Conservation (phyloP, 2,888 invertebrate species). For the Smittia aterrima region DNA sequence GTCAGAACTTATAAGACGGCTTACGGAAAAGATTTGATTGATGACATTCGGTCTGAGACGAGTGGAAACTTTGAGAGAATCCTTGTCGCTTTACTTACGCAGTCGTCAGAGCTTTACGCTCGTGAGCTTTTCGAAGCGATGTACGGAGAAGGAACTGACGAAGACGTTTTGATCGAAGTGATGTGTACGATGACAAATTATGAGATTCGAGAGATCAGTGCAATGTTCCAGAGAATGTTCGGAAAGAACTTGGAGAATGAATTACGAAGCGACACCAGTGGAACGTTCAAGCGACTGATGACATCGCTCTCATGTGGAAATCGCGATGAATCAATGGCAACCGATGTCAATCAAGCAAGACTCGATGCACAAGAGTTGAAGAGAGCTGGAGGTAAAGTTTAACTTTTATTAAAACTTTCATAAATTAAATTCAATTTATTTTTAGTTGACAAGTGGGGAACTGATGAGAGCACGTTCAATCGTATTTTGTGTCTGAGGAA, state of each 20-base stretch:
- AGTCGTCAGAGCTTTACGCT: constrained; percentile 79
- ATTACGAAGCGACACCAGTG: constrained; percentile 83
- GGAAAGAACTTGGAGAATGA: constrained; percentile 77
- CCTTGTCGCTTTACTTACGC: constrained; percentile 79
- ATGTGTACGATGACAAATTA: constrained; percentile 83
- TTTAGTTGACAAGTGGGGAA: constrained; percentile 74
- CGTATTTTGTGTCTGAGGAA: constrained; percentile 77
- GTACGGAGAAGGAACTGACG: constrained; percentile 78
- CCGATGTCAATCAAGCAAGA: constrained; percentile 69
- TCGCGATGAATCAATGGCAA: constrained; percentile 66
- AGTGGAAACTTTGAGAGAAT: constrained; percentile 85
- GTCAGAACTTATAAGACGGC: constrained; percentile 56
- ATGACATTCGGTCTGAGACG: constrained; percentile 83
- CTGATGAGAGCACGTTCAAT: constrained; percentile 85
- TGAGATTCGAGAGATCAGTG: constrained; percentile 76
- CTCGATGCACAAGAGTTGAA: constrained; percentile 73
- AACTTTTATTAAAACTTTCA: constrained; percentile 73
- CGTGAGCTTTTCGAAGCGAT: constrained; percentile 81
- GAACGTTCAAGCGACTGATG: constrained; percentile 85
- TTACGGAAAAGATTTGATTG: constrained; percentile 66
- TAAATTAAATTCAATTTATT: constrained; percentile 72
- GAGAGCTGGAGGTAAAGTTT: constrained; percentile 66
- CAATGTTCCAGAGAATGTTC: constrained; percentile 73
- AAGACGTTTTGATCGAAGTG: constrained; percentile 83
- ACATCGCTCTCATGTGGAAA: constrained; percentile 75